Percentiles rank a stretch among this genome's conserved stretches.
These are phyloP conservation scores for Saturnia japonica DNA, from an alignment of 2,888 invertebrate species.

Conservation along the genomic window DNA sequence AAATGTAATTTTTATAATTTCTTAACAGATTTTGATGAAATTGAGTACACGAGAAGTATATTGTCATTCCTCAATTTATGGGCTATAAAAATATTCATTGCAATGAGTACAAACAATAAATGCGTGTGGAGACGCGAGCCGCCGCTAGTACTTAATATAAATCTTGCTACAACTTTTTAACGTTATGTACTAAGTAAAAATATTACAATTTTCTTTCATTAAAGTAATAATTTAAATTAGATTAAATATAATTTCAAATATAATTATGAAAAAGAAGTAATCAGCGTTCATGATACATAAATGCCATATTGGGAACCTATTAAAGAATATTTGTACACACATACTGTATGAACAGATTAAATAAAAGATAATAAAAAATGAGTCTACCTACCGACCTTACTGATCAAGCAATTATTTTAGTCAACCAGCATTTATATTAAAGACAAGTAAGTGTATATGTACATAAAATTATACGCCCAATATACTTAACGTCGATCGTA, in stretches of 20 bases:
- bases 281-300: background rate
- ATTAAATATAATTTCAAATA: background rate
- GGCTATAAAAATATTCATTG: too few species aligned
- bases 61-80: too few species aligned
- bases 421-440: background rate
- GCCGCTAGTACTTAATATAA: too few species aligned
- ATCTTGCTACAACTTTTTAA: too few species aligned
- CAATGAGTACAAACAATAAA: too few species aligned
- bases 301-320: background rate
- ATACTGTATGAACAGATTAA: background rate
- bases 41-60: too few species aligned
- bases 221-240: background rate
- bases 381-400: background rate
- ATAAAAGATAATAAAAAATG: background rate
- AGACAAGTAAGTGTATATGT: background rate
- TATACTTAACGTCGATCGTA: conserved; percentile 12
- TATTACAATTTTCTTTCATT: background rate
- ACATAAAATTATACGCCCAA: conserved; percentile 12
- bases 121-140: too few species aligned
- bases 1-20: too few species aligned
- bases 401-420: background rate
- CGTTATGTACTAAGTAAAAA: too few species aligned
- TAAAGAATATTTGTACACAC: background rate
- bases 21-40: too few species aligned
- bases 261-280: background rate